Conservation (phyloP, 1,140 invertebrate genomes). For the Anastatus disparis region DNA sequence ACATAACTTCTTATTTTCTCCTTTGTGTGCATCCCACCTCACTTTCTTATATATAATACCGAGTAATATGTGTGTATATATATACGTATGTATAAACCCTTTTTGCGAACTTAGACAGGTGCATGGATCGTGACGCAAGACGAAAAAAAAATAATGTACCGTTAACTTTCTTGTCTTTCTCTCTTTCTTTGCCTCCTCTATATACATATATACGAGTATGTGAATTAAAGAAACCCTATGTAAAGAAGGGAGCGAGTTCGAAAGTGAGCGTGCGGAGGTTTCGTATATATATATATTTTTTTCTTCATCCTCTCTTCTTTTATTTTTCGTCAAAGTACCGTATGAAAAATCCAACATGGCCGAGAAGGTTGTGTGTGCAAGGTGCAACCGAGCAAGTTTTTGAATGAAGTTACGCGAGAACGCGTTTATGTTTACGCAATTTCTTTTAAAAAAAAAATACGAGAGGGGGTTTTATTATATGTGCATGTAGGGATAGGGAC, state of each 20-base stretch:
- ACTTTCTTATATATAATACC: constrained; percentile 32
- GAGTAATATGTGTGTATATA: too few species aligned
- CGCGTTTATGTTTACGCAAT: constrained; percentile 1
- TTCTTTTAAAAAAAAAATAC: too few species aligned
- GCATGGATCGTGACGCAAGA: constrained; percentile 47
- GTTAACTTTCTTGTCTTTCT: too few species aligned
- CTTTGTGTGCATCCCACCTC: too few species aligned
- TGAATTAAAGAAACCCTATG: background rate
- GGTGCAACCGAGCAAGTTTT: background rate
- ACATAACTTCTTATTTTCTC: too few species aligned
- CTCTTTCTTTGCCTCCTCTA: background rate
- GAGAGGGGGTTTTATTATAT: too few species aligned
- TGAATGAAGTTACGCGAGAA: background rate
- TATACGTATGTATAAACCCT: too few species aligned
- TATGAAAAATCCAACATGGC: constrained; percentile 19
- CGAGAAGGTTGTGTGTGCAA: background rate
- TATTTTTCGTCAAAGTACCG: constrained; percentile 5
- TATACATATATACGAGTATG: too few species aligned
- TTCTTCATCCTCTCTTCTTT: background rate
- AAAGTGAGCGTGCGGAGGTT: constrained; percentile 22
- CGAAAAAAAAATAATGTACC: too few species aligned
- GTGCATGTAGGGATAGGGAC: too few species aligned
- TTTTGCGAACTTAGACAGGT: constrained; percentile 58
- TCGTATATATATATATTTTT: background rate
- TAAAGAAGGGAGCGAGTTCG: background rate